These are phyloP conservation scores for Barypeithes pellucidus DNA, from an alignment of 2,888 invertebrate genomes.

Conservation along the genomic window DNA sequence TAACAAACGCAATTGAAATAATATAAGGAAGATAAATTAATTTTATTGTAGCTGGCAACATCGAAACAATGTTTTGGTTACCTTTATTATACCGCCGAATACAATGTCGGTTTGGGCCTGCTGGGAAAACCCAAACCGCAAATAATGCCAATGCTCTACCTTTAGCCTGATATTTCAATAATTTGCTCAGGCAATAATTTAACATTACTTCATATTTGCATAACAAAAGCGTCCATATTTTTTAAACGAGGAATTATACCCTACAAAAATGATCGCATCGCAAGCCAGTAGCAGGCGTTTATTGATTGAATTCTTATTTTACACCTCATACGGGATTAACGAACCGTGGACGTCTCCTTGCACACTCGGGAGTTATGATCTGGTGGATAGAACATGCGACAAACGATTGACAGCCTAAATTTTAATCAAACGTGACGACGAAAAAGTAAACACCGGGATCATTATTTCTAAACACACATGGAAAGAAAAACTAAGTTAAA, in stretches of 20 bases:
- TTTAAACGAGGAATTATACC: background rate
- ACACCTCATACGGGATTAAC: too few relatives aligned
- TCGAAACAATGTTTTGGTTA: slow-evolving; percentile 1
- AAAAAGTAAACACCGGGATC: too few relatives aligned
- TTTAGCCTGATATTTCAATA: slow-evolving; percentile 9
- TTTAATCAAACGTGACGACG: too few relatives aligned
- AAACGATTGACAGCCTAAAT: too few relatives aligned
- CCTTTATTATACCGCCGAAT: slow-evolving; percentile 13
- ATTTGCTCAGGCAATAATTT: background rate
- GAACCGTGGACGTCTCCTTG: too few relatives aligned
- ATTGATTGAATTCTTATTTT: too few relatives aligned
- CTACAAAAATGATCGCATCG: background rate
- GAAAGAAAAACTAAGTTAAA: too few relatives aligned
- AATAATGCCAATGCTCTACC: slow-evolving; percentile 23
- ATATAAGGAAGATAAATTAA: background rate
- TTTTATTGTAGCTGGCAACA: slow-evolving; percentile 7
- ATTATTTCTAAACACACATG: too few relatives aligned
- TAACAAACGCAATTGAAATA: too few relatives aligned
- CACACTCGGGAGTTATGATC: too few relatives aligned
- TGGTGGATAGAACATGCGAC: too few relatives aligned
- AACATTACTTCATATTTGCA: background rate
- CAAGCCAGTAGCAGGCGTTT: too few relatives aligned
- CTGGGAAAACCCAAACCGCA: slow-evolving; percentile 17
- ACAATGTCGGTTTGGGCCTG: slow-evolving; percentile 13
- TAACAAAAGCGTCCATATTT: background rate